Evolutionary conservation across 1,140 invertebrate species (phyloP), one percentile per base, ranked within the genome.

Genomic region (Bombus superbus): DNA sequence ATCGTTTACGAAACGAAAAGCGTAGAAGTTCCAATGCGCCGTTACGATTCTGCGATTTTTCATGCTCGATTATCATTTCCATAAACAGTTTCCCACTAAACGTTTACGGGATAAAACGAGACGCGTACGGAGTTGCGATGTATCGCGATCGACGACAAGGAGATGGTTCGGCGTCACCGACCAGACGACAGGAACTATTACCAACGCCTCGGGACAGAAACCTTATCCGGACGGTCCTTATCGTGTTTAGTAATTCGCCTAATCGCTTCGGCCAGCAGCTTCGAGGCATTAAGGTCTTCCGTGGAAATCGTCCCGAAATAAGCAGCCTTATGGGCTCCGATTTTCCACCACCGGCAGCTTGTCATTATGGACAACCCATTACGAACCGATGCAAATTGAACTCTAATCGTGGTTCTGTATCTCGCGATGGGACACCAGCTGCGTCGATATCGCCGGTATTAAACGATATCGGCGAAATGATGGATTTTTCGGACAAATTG

Each of bases 241-340:
- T 87, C 86, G 83, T 76, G 83, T 84, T 85, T 81, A 68, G 86
- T 85, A 87, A 87, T 87, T 85, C 86, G 72, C 86, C 83, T 87
- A 85, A 87, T 87, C 83, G 78, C 66, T 32, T 57, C 64, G 76
- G 69, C 83, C 74, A 72, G 77, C 69, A 87, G 83, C 86, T 84
- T 85, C 73, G 78, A 73, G 83, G 86, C 66, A 81, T 85, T 87
- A 85, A 87, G 81, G 78, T 85, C 78, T 81, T 85, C 72, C 69
- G 77, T 81, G 77, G 77, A 85, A 81, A 77, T 87, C 83, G 86
- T 68, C 62, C 38, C 77, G 83, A 85, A 80, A 79, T 68, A 87
- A 85, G 59, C 75, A 68, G 59, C 38, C 38, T 64, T 57, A 53
- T 15, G 62, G 28, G 4, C 11, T 22, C 42, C 59, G 59, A 84